Base-by-base conservation (phyloP, 2,797 vertebrate species). In the Australoheros facetus region DNA sequence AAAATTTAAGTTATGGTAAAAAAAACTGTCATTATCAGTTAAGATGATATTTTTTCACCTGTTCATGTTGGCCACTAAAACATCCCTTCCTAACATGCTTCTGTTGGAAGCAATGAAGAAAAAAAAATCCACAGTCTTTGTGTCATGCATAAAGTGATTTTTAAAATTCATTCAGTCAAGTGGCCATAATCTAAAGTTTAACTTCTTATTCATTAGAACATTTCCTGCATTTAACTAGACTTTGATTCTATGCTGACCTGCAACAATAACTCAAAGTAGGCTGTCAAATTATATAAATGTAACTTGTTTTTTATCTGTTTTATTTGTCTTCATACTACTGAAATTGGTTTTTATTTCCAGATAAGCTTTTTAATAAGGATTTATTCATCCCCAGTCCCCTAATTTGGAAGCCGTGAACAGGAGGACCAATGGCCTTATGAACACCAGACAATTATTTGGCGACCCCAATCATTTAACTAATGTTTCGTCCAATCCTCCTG, bases 301-400 rank as follows among this genome's bases (percentile, higher is more conserved):
- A 7, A 19, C 62, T 66, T 48, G 2, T 21, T 64, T 64, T 42
- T 26, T 28, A 48, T 66, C 9, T 7, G 5, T 28, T 5, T 28
- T 66, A 48, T 66, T 66, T 66, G 17, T 6, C 23, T 66, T 0
- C 26, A 51, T 30, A 30, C 5, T 0, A 30, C 1, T 8, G 62
- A 48, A 69, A 48, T 30, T 0, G 5, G 16, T 69, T 12, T 30
- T 69, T 30, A 51, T 69, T 51, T 3, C 3, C 42, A 28, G 16
- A 5, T 53, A n/a, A 19, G 3, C 7, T 4, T 1, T 0, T 0
- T 0, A 69, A 30, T 4, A 3, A 30, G 16, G 23, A 48, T 54
- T 21, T 10, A 21, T 21, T 54, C 53, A 54, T 21, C n/a, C 53
- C n/a, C n/a, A 21, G 53, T 21, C 53, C 4, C 54, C 4, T 55